Evolutionary conservation across 2,797 vertebrate genomes (phyloP).

Genomic region (Argya squamiceps): DNA sequence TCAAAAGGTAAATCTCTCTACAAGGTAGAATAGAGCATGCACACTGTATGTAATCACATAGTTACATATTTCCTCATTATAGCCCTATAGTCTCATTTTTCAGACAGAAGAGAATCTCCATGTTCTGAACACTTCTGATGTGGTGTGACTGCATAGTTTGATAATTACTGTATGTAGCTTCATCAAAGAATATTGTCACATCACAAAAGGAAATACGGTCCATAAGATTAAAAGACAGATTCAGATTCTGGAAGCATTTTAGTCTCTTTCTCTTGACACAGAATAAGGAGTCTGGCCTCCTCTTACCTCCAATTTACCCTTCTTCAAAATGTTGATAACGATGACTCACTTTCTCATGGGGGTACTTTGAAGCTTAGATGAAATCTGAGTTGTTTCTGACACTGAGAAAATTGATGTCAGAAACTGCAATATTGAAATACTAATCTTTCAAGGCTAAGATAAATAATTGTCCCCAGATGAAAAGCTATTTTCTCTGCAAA

Average conservation of each 20-base stretch:
- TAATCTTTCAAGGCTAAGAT: constrained; percentile 12
- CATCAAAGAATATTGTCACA: background rate
- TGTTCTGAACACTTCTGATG: background rate
- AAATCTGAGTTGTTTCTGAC: constrained; percentile 34
- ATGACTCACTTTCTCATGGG: constrained; percentile 31
- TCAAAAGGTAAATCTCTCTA: background rate
- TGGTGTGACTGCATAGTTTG: background rate
- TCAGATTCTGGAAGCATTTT: background rate
- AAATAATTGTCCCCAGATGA: constrained; percentile 40
- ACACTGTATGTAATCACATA: background rate
- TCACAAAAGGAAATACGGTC: background rate
- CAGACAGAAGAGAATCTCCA: background rate
- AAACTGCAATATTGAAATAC: constrained; percentile 37
- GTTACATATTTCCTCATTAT: background rate
- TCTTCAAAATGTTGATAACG: background rate
- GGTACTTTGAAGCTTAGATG: constrained; percentile 9
- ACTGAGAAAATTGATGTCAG: constrained; percentile 46
- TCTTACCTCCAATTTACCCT: background rate
- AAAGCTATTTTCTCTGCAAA: constrained; percentile 33
- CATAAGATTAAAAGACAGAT: background rate
- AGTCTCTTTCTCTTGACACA: background rate
- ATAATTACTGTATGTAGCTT: background rate
- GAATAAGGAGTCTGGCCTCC: background rate
- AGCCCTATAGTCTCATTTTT: background rate
- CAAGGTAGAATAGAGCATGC: background rate